Conservation (phyloP, 2,113 vertebrate genomes). For the Chaetodon auriga region DNA sequence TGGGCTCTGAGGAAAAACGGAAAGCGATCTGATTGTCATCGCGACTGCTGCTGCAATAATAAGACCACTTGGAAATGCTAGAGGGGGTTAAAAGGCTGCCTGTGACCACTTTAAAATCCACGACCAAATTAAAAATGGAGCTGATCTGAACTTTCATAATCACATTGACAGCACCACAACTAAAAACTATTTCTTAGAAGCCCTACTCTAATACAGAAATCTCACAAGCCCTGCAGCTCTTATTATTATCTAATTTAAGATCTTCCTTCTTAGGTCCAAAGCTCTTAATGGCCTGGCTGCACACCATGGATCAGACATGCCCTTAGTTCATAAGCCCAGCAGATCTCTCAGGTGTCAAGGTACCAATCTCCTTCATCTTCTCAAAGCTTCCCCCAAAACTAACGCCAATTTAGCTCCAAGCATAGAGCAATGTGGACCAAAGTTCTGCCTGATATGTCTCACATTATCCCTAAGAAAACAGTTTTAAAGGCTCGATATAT, state of each 20-base stretch:
- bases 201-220: background rate
- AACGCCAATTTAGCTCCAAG: background rate
- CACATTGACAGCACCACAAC: background rate
- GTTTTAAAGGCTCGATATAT: background rate
- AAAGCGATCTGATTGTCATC: no score
- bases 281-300: background rate
- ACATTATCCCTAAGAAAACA: background rate
- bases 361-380: background rate
- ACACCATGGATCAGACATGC: background rate
- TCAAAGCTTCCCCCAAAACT: background rate
- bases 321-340: slow-evolving; percentile 1
- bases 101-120: background rate
- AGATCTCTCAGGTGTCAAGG: slow-evolving; percentile 9
- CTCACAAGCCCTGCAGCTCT: background rate
- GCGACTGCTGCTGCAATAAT: no score
- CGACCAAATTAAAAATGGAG: background rate
- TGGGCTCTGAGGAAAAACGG: no score
- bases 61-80: no score
- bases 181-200: background rate
- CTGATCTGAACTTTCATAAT: slow-evolving; percentile 3
- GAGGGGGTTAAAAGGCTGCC: no score
- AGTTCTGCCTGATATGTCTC: background rate
- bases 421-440: background rate
- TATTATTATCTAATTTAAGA: background rate
- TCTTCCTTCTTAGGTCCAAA: background rate